Base-by-base conservation (phyloP, 2,113 vertebrate species). In the Hoplias malabaricus region DNA sequence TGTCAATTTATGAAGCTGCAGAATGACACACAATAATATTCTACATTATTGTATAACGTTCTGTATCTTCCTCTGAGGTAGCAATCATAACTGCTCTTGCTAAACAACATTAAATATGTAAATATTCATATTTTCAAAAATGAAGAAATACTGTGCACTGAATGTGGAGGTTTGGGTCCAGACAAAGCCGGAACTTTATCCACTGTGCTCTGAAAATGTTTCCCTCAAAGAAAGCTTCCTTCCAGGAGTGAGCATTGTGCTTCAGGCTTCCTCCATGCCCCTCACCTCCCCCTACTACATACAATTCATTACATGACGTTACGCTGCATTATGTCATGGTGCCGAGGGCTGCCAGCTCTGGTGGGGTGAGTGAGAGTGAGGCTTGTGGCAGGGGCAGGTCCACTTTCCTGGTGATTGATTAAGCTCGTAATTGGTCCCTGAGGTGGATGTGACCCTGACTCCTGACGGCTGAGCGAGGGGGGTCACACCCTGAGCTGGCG, bases 361-460 rank as follows among this genome's bases (percentile, higher is more conserved):
- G 66, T 6, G 66, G 54, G 67, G 33, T 48, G 21, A 53, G 43
- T 25, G 53, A 38, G 11, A 62, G 50, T 27, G 21, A 79, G 16
- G 34, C 66, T 43, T 34, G 27, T 46, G 38, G 77, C 13, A 36
- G 53, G 71, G 33, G 23, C 7, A 66, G 48, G 38, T 75, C 66
- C 56, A 59, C 79, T 78, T 69, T 85, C 48, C 59, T 73, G 29
- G 62, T 85, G 69, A 84, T 75, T 78, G 61, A 82, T 77, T 76
- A 36, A 46, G 67, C 29, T 29, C 57, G 82, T 56, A 82, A 81
- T 84, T 81, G 70, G 73, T 82, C 79, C 78, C 82, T 70, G 29
- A 84, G 68, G 79, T 83, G 65, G 71, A 84, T 67, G 54, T 82
- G 77, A 70, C 75, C 80, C 66, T 48, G n/a, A 81, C 76, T 80